Base-by-base conservation (phyloP, 2,797 vertebrate genomes). In the Orientallactaga sibirica region DNA sequence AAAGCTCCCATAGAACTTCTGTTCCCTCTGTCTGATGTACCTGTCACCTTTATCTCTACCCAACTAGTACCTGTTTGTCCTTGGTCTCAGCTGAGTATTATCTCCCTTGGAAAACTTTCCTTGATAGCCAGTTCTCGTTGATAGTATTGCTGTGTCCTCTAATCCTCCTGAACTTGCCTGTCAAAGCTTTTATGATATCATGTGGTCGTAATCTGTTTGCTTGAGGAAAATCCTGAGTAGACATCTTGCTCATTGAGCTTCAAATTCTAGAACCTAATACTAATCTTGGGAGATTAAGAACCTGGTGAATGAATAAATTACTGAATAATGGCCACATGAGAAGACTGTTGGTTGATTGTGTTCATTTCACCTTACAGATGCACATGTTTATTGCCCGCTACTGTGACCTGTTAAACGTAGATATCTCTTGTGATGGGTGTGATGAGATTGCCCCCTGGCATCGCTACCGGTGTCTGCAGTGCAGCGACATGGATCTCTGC, bases 341-440 rank as follows among this genome's bases (percentile, higher is more conserved):
- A 82, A 79, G 66, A 7, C 3, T 92, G n/a, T 16, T 79, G 82
- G 37, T 77, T 62, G 88, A 64, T 6, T 73, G 52, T 94, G 64
- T 93, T n/a, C 2, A 0, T 96, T 81, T 97, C 0, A 75, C 89
- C 3, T 95, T 97, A 83, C 90, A 99, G 99, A 99, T 99, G 99
- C 99, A 99, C 98, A 99, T 99, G 99, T 99, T 99, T 97, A 99
- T 99, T 5, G 99, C 99, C 19, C 99, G 99, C 48, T 99, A 99
- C 93, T 99, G 99, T 55, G 99, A 99, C 97, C 98, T 99, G 94
- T 96, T 99, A 22, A 99, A 99, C 0, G 99, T 99, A 79, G 99
- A 99, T 97, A 99, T 99, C 58, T 99, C 99, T 29, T 99, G 99
- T 3, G 99, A 99, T 0, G 99, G 99, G 33, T 99, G 99, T 15